phyloP scores from a whole-genome alignment of 1,140 invertebrate species.

The Arion vulgaris region DNA sequence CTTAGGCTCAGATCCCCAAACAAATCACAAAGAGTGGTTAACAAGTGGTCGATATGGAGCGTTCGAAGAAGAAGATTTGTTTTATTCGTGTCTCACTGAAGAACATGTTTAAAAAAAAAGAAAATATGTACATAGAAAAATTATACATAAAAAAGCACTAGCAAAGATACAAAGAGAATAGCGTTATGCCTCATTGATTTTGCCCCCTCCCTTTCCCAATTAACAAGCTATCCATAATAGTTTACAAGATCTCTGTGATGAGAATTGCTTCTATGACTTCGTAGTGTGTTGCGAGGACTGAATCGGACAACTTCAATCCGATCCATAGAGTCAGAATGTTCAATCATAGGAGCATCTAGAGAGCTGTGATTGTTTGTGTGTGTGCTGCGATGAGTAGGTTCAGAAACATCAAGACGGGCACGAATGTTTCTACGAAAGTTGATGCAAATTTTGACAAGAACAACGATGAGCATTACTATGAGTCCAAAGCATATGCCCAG shows the following conservation, averaged over 20 bases:
- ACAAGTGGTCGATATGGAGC: too few species aligned
- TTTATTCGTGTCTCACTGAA: too few species aligned
- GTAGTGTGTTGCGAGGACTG: conserved; percentile 50
- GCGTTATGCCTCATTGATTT: too few species aligned
- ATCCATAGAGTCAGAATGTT: conserved; percentile 58
- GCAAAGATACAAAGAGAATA: too few species aligned
- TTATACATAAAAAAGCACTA: too few species aligned
- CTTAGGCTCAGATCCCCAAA: too few species aligned
- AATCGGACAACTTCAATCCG: conserved; percentile 62
- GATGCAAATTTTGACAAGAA: conserved; percentile 79
- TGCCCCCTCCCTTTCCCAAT: too few species aligned
- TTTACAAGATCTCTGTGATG: conserved; percentile 22
- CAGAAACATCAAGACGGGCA: conserved; percentile 79
- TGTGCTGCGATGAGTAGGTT: conserved; percentile 73
- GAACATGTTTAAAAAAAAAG: too few species aligned
- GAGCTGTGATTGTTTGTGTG: conserved; percentile 41
- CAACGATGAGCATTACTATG: conserved; percentile 79
- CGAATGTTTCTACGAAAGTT: conserved; percentile 77
- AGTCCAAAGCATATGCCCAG: conserved; percentile 81
- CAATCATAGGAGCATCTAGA: conserved; percentile 51
- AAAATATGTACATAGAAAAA: too few species aligned
- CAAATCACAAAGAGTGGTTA: too few species aligned
- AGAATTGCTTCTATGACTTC: conserved; percentile 25
- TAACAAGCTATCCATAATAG: conserved; percentile 10
- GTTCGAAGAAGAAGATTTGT: too few species aligned